These are phyloP conservation scores for Drosophila littoralis DNA, from an alignment of 1,140 invertebrate species.

Conservation along the genomic window DNA sequence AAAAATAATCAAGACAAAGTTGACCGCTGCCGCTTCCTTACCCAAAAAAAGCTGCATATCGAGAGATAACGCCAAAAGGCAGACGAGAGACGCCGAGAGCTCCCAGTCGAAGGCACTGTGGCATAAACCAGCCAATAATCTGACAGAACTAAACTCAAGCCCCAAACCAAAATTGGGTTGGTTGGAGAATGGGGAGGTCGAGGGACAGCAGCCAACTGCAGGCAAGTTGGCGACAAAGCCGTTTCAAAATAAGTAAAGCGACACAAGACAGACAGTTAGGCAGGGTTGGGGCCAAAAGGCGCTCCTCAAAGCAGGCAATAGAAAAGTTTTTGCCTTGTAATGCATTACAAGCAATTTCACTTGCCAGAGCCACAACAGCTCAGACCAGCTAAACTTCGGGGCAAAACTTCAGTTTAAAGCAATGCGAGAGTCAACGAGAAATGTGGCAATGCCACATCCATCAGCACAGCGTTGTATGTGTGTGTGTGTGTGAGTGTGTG, in stretches of 20 bases:
- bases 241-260: slow-evolving; percentile 49
- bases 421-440: slow-evolving; percentile 56
- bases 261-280: slow-evolving; percentile 38
- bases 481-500: background rate
- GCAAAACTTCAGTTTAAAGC: slow-evolving; percentile 56
- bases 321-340: slow-evolving; percentile 73
- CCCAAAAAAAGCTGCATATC: slow-evolving; percentile 54
- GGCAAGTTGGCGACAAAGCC: slow-evolving; percentile 55
- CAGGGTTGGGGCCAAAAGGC: slow-evolving; percentile 33
- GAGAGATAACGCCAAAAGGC: slow-evolving; percentile 62
- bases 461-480: slow-evolving; percentile 18
- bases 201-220: slow-evolving; percentile 10
- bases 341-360: slow-evolving; percentile 83
- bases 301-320: slow-evolving; percentile 56
- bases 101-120: slow-evolving; percentile 24
- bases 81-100: slow-evolving; percentile 5
- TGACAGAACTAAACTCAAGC: slow-evolving; percentile 37
- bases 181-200: background rate
- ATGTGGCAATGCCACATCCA: slow-evolving; percentile 43
- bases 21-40: slow-evolving; percentile 46
- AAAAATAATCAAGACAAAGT: slow-evolving; percentile 63
- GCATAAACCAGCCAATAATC: slow-evolving; percentile 79
- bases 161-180: slow-evolving; percentile 23
- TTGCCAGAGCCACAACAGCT: slow-evolving; percentile 39
- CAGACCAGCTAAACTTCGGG: slow-evolving; percentile 5